phyloP scores from a whole-genome alignment of 2,797 vertebrate species.

The Acanthornis magna region DNA sequence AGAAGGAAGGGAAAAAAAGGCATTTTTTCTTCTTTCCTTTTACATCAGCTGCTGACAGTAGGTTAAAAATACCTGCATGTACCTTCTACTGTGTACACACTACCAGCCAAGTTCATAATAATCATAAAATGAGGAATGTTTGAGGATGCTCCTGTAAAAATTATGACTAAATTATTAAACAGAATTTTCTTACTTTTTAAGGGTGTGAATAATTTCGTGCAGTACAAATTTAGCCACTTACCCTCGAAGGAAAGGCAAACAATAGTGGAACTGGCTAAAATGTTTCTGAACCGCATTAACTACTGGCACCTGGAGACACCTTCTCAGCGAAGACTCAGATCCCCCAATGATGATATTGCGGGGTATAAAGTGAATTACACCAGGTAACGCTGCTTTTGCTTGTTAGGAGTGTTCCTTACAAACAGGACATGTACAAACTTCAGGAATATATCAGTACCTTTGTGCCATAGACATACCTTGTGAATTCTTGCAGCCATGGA shows the following conservation, averaged over 20 bases:
- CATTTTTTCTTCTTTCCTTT: neutral
- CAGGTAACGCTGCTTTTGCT: constrained; percentile 77
- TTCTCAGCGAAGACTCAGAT: constrained; percentile 87
- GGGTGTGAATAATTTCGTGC: constrained; percentile 99
- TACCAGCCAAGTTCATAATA: neutral
- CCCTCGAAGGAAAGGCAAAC: constrained; percentile 96
- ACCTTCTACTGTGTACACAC: neutral
- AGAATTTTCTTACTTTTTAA: constrained; percentile 60
- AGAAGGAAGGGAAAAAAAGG: neutral
- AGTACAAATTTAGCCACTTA: constrained; percentile 98
- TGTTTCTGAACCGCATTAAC: constrained; percentile 99
- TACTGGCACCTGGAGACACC: constrained; percentile 98
- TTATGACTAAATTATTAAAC: neutral
- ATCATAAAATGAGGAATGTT: neutral
- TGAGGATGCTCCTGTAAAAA: neutral
- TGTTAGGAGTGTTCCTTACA: neutral
- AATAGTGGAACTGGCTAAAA: constrained; percentile 95
- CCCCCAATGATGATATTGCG: constrained; percentile 88
- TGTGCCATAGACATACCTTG: neutral
- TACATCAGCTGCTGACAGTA: neutral
- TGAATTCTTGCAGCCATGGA: neutral
- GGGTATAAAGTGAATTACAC: constrained; percentile 98
- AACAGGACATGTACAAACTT: accelerated
- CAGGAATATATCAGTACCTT: neutral
- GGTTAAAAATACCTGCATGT: neutral